Evolutionary conservation across 2,113 vertebrate genomes (phyloP), one percentile per base, ranked within the genome.

Genomic region (Anser cygnoides): DNA sequence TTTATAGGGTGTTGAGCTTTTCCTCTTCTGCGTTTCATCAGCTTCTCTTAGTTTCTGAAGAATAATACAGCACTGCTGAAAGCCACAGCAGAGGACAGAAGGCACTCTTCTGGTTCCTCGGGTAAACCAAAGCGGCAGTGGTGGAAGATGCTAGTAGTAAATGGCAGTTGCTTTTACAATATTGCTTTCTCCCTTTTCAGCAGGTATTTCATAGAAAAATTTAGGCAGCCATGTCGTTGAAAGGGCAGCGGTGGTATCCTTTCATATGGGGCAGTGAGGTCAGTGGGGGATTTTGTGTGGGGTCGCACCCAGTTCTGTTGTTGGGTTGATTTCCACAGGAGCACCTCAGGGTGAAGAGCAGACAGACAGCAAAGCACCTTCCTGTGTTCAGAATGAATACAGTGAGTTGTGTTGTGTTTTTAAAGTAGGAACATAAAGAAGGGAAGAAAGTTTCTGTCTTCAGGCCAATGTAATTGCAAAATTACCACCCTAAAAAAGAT

Each of bases 111-210:
- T 31, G 9, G 78, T 84, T 90, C 25, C 29, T 90, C 31, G 58
- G 41, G 4, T 76, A 62, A 87, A 57, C 21, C 2, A 3, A 7
- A 0, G 0, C 28, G 72, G 33, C 62, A 52, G 0, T 13, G 58
- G 33, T 19, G 29, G 29, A 35, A 73, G 68, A 91, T 75, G 37
- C 26, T 44, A 35, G 13, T 18, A 71, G 31, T 39, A 70, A 71
- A n/a, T 43, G 65, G 37, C 43, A 72, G 54, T 49, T 84, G 31
- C 57, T 78, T 55, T 80, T 49, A 59, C 9, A n/a, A 5, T 66
- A 15, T 5, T 78, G 17, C 4, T 63, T 93, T 52, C 83, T 86
- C 6, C n/a, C 83, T 58, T 74, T 57, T 63, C 35, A 43, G 50
- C 74, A 87, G 20, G 3, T 58, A 54, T 26, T 55, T 94, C 2